These are phyloP conservation scores for Oncorhynchus mykiss DNA, from an alignment of 2,113 vertebrate species.

Conservation along the genomic window DNA sequence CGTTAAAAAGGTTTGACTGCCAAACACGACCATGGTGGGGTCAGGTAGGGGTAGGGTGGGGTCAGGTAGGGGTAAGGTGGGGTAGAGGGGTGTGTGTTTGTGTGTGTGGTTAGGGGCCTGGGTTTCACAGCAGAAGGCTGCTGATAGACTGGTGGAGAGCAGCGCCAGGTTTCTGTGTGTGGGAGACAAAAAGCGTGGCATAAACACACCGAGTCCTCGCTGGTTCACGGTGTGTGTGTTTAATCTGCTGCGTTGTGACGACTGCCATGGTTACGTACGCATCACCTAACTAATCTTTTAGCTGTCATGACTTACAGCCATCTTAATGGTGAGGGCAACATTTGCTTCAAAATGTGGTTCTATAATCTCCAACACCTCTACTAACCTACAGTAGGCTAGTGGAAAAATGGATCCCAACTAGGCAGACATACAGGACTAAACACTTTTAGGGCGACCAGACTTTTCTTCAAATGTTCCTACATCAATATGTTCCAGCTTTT, in stretches of 20 bases:
- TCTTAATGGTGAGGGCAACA: no score
- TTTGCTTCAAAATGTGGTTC: no score
- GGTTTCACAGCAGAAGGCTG: slow-evolving; percentile 40
- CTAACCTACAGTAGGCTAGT: no score
- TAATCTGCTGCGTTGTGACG: background rate
- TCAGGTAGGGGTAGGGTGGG: slow-evolving; percentile 8
- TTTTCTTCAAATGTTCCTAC: background rate
- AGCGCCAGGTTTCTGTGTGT: slow-evolving; percentile 40
- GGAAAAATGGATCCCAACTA: no score
- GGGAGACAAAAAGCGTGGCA: slow-evolving; percentile 39
- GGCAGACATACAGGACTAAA: no score
- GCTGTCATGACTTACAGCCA: background rate
- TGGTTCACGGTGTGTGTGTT: slow-evolving; percentile 8
- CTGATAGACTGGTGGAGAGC: slow-evolving; percentile 45
- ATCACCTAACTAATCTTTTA: background rate
- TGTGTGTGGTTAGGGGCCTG: slow-evolving; percentile 14
- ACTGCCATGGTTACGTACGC: background rate
- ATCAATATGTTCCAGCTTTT: background rate
- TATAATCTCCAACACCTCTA: no score
- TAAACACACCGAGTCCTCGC: slow-evolving; percentile 16
- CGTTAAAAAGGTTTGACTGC: slow-evolving; percentile 25
- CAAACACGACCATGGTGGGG: slow-evolving; percentile 3
- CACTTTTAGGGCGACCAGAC: background rate
- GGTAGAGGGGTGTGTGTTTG: background rate
- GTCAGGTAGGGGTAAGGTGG: background rate